Evolutionary conservation across 30 jellyfish, hydroid and myxozoan genomes (phyloP), one percentile per base, ranked within the genome.

Genomic region (Turritopsis rubra): DNA sequence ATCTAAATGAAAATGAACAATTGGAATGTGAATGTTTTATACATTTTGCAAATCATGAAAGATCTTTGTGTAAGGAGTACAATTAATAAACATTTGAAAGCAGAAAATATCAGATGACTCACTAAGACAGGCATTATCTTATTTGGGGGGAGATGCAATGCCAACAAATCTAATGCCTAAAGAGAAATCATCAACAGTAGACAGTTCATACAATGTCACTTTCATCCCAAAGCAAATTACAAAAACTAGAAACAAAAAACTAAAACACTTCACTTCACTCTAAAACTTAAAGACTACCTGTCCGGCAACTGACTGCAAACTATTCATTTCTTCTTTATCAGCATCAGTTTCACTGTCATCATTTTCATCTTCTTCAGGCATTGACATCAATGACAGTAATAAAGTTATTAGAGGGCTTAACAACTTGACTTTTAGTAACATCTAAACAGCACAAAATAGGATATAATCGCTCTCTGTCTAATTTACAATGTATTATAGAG

Each of bases 291-390:
- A 7, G 9, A 23, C 8, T 68, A 68, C 97, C 95, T 91, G 97
- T 0, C 96, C 94, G 0, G 97, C 97, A 27, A 91, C 96, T 8
- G 96, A 91, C 17, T 92, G 95, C 87, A 91, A 81, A 18, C 90
- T 87, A 82, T 90, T 87, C 27, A 90, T 75, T 79, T 90, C 95
- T 71, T 76, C 82, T 83, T 89, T 65, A 18, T 65, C 86, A 53
- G 88, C 92, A 21, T 18, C 79, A 23, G 66, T 86, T n/a, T 73
- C 81, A 70, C 86, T 92, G 54, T 89, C 94, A 24, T 84, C 88
- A n/a, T 72, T 80, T 8, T 81, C 97, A 20, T 85, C 83, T 1
- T 82, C 90, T 53, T 86, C 96, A 72, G 94, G 87, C 29, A 84
- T 71, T 25, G 96, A 78, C 97, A 91, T 91, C 24, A 91, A 84